Conservation (phyloP, 2,888 invertebrate species). For the Chydorus sphaericus region DNA sequence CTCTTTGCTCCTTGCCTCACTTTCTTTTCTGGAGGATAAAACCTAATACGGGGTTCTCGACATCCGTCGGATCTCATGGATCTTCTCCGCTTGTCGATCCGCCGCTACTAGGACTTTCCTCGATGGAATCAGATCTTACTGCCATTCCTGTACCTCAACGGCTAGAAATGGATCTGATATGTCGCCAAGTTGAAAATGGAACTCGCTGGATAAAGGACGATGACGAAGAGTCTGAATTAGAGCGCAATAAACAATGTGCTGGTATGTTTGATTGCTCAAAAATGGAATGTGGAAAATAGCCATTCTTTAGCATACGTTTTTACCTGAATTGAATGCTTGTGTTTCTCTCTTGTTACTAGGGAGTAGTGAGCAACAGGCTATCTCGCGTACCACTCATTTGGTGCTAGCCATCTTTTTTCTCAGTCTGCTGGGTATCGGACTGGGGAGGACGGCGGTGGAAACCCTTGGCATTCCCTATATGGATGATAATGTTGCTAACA, state of each 20-base stretch:
- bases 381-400: conserved; percentile 27
- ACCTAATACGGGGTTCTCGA: conserved; percentile 3
- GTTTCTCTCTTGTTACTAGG: neutral
- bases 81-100: neutral
- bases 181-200: neutral
- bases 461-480: conserved; percentile 86
- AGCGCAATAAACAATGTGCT: neutral
- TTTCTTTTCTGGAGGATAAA: conserved; percentile 49
- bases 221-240: neutral
- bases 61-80: neutral
- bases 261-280: too few species aligned
- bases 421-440: conserved; percentile 72
- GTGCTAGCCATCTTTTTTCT: conserved; percentile 78
- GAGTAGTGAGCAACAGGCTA: conserved; percentile 9
- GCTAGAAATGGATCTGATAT: conserved; percentile 11
- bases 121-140: neutral
- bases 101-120: neutral
- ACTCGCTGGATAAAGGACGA: conserved; percentile 18
- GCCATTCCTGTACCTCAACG: neutral
- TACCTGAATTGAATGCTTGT: neutral
- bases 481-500: conserved; percentile 82
- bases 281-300: too few species aligned
- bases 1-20: conserved; percentile 76
- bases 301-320: neutral
- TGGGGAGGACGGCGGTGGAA: conserved; percentile 83